Evolutionary conservation across 2,797 vertebrate genomes (phyloP), one percentile per base, ranked within the genome.

Genomic region (Protosalanx chinensis): DNA sequence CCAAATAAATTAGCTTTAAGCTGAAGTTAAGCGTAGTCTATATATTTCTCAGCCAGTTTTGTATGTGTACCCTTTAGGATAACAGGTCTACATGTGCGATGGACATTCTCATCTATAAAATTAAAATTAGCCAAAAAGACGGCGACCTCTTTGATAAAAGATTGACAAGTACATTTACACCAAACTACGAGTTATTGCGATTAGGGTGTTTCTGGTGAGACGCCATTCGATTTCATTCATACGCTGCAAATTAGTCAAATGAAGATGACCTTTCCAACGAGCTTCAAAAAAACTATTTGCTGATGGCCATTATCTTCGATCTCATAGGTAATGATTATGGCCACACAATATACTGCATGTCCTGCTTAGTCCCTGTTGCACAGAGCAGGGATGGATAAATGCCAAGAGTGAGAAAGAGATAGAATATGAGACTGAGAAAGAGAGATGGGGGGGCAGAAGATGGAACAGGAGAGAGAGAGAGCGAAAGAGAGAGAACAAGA

Each of bases 401-500:
- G 51, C 51, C 15, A n/a, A 56, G 16, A 56, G 59, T 23, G 59
- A 30, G 59, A 61, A 27, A 61, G 18, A 59, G 23, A 84, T 76
- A 67, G 70, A 86, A 83, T 53, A n/a, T n/a, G 51, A 56, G 51
- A n/a, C 5, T 5, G 51, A 56, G 51, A 56, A n/a, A n/a, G 18
- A 56, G 51, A 56, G 6, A 56, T n/a, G 51, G 18, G 1, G 51
- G 18, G 18, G 15, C 16, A 18, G 15, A 18, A 16, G 16, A n/a
- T 15, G 18, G 51, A 53, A 87, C 82, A 88, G 78, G 80, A 85
- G 88, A 89, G 88, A 82, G 20, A 51, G n/a, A 46, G 12, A 46
- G 37, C 15, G 20, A 49, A 37, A 66, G 41, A 29, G 3, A 29
- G 64, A 46, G n/a, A 46, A 10, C 6, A 12, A 49, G 67, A 35